A percentile compares a stretch with the other conserved stretches of the same genome.
These are phyloP conservation scores for Mungos mungo DNA, from an alignment of 2,113 vertebrate genomes.

Conservation along the genomic window DNA sequence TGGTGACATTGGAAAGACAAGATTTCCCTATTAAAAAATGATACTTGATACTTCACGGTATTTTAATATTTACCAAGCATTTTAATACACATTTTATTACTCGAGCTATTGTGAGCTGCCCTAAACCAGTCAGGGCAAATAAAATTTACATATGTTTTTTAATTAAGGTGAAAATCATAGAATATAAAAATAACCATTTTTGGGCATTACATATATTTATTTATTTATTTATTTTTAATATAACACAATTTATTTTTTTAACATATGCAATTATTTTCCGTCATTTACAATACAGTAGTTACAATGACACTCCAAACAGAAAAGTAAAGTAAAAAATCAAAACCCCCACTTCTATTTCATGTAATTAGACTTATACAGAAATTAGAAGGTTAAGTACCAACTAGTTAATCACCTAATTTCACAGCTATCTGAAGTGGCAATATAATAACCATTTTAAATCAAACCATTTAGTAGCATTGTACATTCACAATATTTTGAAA, in stretches of 20 bases:
- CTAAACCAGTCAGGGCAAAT: background rate
- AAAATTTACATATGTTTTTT: background rate
- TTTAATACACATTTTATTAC: background rate
- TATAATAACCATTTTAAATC: background rate
- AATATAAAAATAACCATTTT: background rate
- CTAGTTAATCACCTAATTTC: too few relatives aligned
- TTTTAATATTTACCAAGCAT: background rate
- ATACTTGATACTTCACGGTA: background rate
- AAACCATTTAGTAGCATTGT: background rate
- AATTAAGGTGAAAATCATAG: background rate
- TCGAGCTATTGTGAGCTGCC: background rate
- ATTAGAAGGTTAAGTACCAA: too few relatives aligned
- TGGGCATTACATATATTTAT: too few relatives aligned
- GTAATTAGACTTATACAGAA: too few relatives aligned
- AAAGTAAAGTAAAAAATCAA: too few relatives aligned
- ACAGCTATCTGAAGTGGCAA: too few relatives aligned
- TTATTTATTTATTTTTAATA: too few relatives aligned
- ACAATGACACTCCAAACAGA: too few relatives aligned
- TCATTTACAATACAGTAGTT: too few relatives aligned
- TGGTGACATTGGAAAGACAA: background rate
- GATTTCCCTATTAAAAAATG: background rate
- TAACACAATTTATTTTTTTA: too few relatives aligned
- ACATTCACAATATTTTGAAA: background rate
- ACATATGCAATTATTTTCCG: too few relatives aligned
- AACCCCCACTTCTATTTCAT: too few relatives aligned